Conservation (phyloP, 2,113 vertebrate species). For the Lanius ludovicianus region DNA sequence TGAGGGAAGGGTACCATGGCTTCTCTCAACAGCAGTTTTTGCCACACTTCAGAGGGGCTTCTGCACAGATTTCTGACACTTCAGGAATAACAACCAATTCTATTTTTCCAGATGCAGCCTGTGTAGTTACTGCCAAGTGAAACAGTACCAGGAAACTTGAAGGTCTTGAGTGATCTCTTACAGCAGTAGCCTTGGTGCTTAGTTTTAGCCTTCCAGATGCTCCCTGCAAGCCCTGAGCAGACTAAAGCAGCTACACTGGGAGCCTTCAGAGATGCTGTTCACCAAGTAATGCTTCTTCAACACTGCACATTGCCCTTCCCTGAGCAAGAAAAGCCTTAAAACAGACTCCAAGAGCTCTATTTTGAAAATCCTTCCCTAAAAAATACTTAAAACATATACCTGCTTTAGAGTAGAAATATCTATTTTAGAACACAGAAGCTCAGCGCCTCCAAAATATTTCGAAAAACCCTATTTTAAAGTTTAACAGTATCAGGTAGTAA, state of each 20-base stretch:
- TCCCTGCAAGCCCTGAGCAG: neutral
- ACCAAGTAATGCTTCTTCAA: neutral
- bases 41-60: neutral
- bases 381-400: neutral
- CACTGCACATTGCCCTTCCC: neutral
- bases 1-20: fast-evolving
- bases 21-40: neutral
- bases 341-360: neutral
- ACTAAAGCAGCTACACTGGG: neutral
- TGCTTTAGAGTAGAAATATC: neutral
- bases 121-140: neutral
- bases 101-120: neutral
- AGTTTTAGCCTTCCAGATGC: neutral
- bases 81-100: neutral
- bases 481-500: neutral
- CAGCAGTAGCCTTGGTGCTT: neutral
- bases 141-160: neutral
- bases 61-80: neutral
- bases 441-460: neutral
- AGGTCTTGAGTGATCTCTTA: neutral
- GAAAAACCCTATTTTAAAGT: neutral
- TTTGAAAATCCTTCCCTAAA: neutral
- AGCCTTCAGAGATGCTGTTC: neutral
- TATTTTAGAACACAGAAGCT: neutral
- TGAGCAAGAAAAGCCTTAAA: neutral